Evolutionary conservation across 1,140 invertebrate species (phyloP).

Genomic region (Macrocentrus cingulum): DNA sequence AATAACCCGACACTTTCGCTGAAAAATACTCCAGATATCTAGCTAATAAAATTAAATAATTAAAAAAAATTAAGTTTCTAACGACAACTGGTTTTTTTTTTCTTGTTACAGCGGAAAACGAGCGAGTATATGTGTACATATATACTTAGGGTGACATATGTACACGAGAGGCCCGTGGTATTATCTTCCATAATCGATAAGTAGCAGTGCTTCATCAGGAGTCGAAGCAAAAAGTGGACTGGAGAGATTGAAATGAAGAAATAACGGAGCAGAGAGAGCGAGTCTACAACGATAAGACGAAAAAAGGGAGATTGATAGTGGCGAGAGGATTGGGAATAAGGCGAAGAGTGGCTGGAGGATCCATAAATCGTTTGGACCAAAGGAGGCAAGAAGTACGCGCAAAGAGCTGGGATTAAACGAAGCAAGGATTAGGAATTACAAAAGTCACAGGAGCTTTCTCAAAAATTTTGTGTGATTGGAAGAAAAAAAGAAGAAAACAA

Average conservation of each 20-base stretch:
- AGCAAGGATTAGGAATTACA: not conserved
- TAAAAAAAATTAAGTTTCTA: no score
- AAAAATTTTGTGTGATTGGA: not conserved
- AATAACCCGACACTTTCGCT: no score
- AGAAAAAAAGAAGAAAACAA: slow-evolving; percentile 1
- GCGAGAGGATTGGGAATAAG: slow-evolving; percentile 21
- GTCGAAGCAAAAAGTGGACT: not conserved
- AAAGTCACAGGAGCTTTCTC: not conserved
- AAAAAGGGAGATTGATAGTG: slow-evolving; percentile 11
- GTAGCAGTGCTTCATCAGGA: not conserved
- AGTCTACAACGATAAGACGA: slow-evolving; percentile 17
- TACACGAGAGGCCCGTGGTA: not conserved
- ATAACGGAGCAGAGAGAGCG: not conserved
- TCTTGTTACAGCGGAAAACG: no score
- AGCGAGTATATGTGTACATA: no score
- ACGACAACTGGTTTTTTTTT: no score
- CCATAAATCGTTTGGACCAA: slow-evolving; percentile 36
- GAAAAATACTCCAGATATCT: no score
- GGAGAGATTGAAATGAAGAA: not conserved
- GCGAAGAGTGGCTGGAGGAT: slow-evolving; percentile 24
- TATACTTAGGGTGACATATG: no score
- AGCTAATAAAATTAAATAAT: no score
- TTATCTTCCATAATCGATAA: slow-evolving; percentile 14
- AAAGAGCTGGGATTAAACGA: slow-evolving; percentile 21
- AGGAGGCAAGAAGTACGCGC: not conserved